Evolutionary conservation across 2,888 invertebrate species (phyloP).

Genomic region (Drosophila flavopinicola): DNA sequence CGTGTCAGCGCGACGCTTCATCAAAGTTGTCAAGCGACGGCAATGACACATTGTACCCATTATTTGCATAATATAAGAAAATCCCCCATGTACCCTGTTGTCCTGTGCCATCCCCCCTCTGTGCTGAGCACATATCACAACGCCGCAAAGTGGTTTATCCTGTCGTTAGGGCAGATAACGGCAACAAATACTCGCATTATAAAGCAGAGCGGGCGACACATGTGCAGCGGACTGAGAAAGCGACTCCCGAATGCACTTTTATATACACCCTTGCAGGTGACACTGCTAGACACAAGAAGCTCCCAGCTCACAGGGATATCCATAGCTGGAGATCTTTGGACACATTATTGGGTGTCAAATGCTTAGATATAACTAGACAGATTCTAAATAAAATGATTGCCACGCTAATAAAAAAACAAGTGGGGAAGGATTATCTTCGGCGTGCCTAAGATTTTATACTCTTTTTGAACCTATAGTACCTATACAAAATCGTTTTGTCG

Average conservation of each 20-base stretch:
- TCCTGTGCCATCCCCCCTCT: not conserved
- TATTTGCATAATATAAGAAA: conserved; percentile 75
- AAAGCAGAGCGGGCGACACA: conserved; percentile 5
- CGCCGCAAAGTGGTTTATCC: conserved; percentile 67
- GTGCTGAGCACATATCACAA: conserved; percentile 11
- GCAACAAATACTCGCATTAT: conserved; percentile 16
- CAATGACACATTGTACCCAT: conserved; percentile 76
- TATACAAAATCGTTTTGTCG: too few relatives aligned
- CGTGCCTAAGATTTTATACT: too few relatives aligned
- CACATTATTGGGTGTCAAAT: not conserved
- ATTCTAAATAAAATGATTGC: too few relatives aligned
- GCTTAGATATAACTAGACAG: too few relatives aligned
- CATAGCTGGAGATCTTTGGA: too few relatives aligned
- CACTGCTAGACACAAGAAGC: not conserved
- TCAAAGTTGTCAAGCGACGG: conserved; percentile 71
- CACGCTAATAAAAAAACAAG: too few relatives aligned
- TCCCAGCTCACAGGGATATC: not conserved
- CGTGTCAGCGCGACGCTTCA: conserved; percentile 66
- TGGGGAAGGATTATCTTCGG: too few relatives aligned
- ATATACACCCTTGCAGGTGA: not conserved
- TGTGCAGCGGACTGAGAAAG: not conserved
- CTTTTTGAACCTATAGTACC: too few relatives aligned
- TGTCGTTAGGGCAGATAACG: conserved; percentile 50
- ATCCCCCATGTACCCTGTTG: not conserved
- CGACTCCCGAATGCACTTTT: conserved; percentile 18